Evolutionary conservation across 2,113 vertebrate species (phyloP).

Genomic region (Nycticryphes semicollaris): DNA sequence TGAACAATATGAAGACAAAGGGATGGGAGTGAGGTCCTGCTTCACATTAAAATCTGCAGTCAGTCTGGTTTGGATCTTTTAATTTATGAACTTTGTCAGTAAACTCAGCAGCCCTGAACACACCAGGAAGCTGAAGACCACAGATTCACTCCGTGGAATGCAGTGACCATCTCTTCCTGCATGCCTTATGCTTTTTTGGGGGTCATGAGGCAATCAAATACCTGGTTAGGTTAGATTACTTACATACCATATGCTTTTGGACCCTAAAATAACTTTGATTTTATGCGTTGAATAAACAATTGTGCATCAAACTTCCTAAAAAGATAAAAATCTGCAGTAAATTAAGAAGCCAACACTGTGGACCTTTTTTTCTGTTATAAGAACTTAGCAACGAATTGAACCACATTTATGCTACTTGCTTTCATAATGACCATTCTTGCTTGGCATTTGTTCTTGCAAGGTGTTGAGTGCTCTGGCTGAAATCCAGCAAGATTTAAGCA

Average conservation of each 20-base stretch:
- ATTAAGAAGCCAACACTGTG: neutral
- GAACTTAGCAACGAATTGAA: neutral
- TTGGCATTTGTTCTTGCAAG: neutral
- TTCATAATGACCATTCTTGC: neutral
- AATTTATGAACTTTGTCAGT: neutral
- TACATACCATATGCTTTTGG: neutral
- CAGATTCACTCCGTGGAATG: neutral
- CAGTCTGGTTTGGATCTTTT: neutral
- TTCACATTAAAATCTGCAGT: neutral
- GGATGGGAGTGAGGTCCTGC: neutral
- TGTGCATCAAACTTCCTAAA: neutral
- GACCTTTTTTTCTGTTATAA: neutral
- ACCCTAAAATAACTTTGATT: neutral
- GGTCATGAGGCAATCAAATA: neutral
- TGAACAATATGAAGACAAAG: neutral
- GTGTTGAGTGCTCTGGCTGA: neutral
- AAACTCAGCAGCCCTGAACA: neutral
- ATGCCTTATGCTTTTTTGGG: neutral
- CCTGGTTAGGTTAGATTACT: neutral
- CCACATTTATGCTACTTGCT: neutral
- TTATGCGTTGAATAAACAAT: neutral
- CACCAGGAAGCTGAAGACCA: neutral
- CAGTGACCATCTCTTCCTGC: neutral
- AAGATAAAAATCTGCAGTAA: neutral
- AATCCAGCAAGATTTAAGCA: neutral